phyloP scores from a whole-genome alignment of 2,888 invertebrate genomes.

The Ernsta delagoae region DNA sequence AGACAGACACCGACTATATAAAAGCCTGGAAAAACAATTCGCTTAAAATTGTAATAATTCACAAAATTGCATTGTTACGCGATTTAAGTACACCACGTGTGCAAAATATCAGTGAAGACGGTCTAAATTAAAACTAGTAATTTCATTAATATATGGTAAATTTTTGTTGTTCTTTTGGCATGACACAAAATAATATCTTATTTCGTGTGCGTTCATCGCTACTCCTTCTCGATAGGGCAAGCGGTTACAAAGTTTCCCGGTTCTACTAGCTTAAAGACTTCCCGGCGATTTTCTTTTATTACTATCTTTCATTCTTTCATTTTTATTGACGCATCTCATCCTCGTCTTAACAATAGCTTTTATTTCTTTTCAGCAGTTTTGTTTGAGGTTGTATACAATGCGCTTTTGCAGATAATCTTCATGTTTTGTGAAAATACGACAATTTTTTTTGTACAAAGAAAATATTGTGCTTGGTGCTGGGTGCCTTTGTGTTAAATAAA shows the following conservation, averaged over 20 bases:
- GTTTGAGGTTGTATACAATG: conserved; percentile 12
- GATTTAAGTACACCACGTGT: too few species aligned
- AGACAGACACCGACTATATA: too few species aligned
- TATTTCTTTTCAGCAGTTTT: conserved; percentile 29
- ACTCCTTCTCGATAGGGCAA: background rate
- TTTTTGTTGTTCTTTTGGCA: too few species aligned
- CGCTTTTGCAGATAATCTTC: conserved; percentile 5
- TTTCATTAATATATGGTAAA: too few species aligned
- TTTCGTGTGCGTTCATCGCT: background rate
- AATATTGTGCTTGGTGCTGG: background rate
- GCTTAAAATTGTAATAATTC: too few species aligned
- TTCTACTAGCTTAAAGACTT: conserved; percentile 45
- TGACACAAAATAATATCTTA: background rate
- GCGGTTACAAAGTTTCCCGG: conserved; percentile 41
- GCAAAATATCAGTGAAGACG: too few species aligned
- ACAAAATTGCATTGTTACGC: too few species aligned
- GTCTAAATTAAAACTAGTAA: too few species aligned
- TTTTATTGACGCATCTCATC: conserved; percentile 42
- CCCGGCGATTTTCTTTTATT: conserved; percentile 52
- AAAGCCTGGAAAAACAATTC: too few species aligned
- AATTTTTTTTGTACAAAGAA: background rate
- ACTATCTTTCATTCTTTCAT: conserved; percentile 41
- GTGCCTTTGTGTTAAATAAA: background rate
- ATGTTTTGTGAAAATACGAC: background rate
- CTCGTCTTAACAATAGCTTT: conserved; percentile 30